Evolutionary conservation across 1,140 invertebrate species (phyloP), one percentile per base, ranked within the genome.

Genomic region (Dryas iulia): DNA sequence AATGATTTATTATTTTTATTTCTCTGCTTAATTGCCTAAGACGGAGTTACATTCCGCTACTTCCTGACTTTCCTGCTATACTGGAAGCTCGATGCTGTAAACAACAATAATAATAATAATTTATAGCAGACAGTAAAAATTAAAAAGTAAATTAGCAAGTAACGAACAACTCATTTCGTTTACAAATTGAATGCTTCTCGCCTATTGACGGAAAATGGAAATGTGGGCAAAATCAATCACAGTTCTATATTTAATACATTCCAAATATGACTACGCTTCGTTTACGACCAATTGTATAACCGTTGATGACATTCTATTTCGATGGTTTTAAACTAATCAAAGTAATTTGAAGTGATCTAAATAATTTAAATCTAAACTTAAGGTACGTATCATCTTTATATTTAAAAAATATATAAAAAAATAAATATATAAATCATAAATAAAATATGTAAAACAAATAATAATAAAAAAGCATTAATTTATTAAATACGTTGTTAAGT

Each of bases 231-330:
- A 47, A 47, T 47, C 14, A 47, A 47, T 47, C 35, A 47, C 35
- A 47, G 35, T 47, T 47, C 35, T 47, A 47, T 10, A 47, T 47
- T 47, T 47, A 47, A 47, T 47, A 47, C 35, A 14, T 47, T n/a
- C 35, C 14, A 47, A 18, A 47, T 47, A 47, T 47, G 35, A 47
- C n/a, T 47, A 47, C 35, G 14, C 6, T 7, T 47, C 35, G 14
- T 47, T 47, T 14, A 2, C 14, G 8, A 21, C 6, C 14, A 8
- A 47, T 47, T 47, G 35, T 47, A 14, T 47, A 18, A 2, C 7
- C 14, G 35, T 47, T 21, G 35, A 47, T 18, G 2, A 14, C n/a
- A 8, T 47, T 47, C n/a, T 47, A 47, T 47, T 21, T 47, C 14
- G 18, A 47, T 35, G 33, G 14, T 35, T 35, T 5, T 35, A 7